Conservation (phyloP, 2,888 invertebrate genomes). For the Eupsilia transversa region DNA sequence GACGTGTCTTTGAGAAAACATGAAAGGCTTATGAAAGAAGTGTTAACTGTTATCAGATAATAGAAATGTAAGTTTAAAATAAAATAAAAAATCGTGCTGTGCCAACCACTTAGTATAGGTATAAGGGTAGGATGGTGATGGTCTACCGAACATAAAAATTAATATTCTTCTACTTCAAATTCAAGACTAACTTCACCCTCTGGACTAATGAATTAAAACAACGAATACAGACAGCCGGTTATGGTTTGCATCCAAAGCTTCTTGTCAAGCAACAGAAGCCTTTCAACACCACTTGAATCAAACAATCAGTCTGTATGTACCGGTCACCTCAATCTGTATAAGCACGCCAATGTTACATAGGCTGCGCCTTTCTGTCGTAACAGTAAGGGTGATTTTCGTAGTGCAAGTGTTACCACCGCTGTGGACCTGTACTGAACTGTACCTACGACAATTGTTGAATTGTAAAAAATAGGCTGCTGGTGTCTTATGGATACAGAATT, state of each 20-base stretch:
- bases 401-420: too few species aligned
- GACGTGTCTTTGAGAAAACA: not conserved
- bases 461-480: not conserved
- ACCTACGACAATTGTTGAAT: too few species aligned
- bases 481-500: not conserved
- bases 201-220: not conserved
- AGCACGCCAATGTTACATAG: too few species aligned
- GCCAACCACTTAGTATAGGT: not conserved
- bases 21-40: not conserved
- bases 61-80: not conserved
- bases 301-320: too few species aligned
- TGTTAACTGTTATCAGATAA: not conserved
- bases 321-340: too few species aligned
- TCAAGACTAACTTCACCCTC: not conserved
- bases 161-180: not conserved
- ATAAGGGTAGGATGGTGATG: too few species aligned
- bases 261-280: not conserved
- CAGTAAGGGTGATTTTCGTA: too few species aligned
- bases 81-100: too few species aligned
- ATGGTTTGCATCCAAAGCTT: not conserved
- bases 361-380: too few species aligned
- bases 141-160: not conserved
- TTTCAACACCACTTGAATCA: not conserved
- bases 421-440: too few species aligned
- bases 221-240: not conserved